These are phyloP conservation scores for Pangasius djambal DNA, from an alignment of 2,797 vertebrate genomes.

Conservation along the genomic window DNA sequence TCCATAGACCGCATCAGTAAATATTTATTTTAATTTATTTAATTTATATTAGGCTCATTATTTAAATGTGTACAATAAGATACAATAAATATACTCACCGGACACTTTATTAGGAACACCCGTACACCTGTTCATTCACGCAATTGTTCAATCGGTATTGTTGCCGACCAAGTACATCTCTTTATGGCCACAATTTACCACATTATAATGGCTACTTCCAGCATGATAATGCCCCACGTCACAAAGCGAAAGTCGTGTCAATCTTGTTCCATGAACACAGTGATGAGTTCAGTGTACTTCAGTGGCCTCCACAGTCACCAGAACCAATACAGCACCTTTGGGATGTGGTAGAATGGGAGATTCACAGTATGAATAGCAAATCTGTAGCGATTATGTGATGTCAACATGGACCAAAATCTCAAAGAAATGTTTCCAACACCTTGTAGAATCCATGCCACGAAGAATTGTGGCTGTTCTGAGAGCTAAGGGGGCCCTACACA, in stretches of 20 bases:
- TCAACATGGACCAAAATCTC: neutral
- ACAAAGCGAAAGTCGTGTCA: neutral
- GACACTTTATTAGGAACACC: neutral
- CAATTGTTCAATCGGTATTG: neutral
- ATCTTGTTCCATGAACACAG: neutral
- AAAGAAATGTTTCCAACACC: neutral
- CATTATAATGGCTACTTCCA: neutral
- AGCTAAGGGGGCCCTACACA: neutral
- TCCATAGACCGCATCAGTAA: neutral
- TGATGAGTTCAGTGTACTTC: neutral
- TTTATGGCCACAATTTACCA: neutral
- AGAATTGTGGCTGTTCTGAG: neutral
- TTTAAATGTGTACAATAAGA: neutral
- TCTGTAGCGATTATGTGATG: neutral
- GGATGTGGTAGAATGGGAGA: neutral
- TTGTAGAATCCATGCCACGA: neutral
- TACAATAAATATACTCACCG: neutral
- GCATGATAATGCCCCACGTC: neutral
- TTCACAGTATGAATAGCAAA: neutral
- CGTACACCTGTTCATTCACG: neutral
- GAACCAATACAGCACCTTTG: neutral
- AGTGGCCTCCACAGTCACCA: neutral
- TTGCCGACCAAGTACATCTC: neutral
- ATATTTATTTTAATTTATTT: neutral
- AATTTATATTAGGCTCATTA: neutral